Evolutionary conservation across 1,140 invertebrate species (phyloP).

Genomic region (Thrips palmi): DNA sequence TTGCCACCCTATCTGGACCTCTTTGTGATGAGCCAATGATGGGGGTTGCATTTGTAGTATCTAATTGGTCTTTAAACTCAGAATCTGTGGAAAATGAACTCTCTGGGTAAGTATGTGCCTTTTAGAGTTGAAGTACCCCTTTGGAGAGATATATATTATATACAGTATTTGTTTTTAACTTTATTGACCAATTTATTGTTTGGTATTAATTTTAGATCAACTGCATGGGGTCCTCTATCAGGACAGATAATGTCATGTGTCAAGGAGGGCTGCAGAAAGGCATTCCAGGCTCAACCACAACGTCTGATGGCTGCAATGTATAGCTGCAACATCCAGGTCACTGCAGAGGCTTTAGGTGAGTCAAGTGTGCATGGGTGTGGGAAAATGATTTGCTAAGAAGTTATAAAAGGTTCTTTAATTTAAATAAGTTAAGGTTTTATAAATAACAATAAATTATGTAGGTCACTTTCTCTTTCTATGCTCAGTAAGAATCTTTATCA

Average conservation of each 20-base stretch:
- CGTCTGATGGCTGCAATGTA: slow-evolving; percentile 94
- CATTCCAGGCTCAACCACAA: slow-evolving; percentile 78
- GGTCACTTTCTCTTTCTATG: no score
- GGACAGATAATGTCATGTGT: slow-evolving; percentile 85
- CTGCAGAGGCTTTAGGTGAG: slow-evolving; percentile 83
- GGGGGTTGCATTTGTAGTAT: slow-evolving; percentile 78
- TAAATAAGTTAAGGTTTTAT: slow-evolving; percentile 10
- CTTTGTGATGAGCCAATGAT: slow-evolving; percentile 92
- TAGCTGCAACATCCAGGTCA: slow-evolving; percentile 80
- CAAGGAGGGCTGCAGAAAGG: slow-evolving; percentile 73
- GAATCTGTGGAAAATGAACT: slow-evolving; percentile 18
- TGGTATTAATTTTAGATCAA: slow-evolving; percentile 8
- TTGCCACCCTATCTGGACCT: slow-evolving; percentile 74
- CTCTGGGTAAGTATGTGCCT: slow-evolving; percentile 19
- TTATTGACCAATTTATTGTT: neutral
- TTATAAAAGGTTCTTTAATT: slow-evolving; percentile 4
- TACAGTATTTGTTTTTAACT: neutral
- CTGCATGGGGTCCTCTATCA: slow-evolving; percentile 26
- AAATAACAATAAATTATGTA: no score
- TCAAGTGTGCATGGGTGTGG: no score
- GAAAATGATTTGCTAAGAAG: no score
- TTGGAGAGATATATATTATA: neutral
- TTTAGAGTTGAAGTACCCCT: slow-evolving; percentile 4
- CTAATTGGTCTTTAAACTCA: slow-evolving; percentile 48
- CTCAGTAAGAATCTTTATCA: no score